Conservation (phyloP, 1,140 invertebrate species). For the Campoletis sonorensis region DNA sequence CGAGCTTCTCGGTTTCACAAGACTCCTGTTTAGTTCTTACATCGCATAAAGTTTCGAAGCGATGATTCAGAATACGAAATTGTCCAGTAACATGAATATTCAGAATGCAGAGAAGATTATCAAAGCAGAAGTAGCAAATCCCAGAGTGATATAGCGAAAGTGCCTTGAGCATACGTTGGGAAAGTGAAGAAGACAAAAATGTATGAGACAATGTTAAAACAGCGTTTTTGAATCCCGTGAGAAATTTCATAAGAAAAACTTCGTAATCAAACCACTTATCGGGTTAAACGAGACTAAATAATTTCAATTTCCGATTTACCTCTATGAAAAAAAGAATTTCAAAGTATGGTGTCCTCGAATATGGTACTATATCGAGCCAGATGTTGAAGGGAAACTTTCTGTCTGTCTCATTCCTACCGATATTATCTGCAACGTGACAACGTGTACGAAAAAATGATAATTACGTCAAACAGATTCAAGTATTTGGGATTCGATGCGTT, state of each 20-base stretch:
- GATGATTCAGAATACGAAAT: conserved; percentile 55
- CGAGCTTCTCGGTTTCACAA: neutral
- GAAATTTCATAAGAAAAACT: neutral
- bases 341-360: conserved; percentile 44
- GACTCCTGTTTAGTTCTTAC: neutral
- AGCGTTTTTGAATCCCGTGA: neutral
- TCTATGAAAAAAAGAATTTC: conserved; percentile 44
- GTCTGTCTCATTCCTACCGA: conserved; percentile 47
- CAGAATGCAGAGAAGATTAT: conserved; percentile 58
- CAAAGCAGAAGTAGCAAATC: conserved; percentile 57
- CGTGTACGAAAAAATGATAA: conserved; percentile 13
- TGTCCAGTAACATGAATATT: conserved; percentile 56
- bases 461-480: neutral
- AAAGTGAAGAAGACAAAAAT: conserved; percentile 1
- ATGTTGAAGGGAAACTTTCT: conserved; percentile 47
- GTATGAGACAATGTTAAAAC: neutral
- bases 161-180: conserved; percentile 40
- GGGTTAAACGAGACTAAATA: neutral
- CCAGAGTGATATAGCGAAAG: conserved; percentile 49
- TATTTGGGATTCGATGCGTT: neutral
- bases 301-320: conserved; percentile 31
- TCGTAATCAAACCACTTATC: neutral
- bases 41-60: conserved; percentile 38
- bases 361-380: conserved; percentile 40
- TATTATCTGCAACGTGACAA: conserved; percentile 41